A percentile compares a stretch with the other conserved stretches of the same genome.
phyloP scores from a whole-genome alignment of 2,888 invertebrate genomes.

The Dioctria linearis region DNA sequence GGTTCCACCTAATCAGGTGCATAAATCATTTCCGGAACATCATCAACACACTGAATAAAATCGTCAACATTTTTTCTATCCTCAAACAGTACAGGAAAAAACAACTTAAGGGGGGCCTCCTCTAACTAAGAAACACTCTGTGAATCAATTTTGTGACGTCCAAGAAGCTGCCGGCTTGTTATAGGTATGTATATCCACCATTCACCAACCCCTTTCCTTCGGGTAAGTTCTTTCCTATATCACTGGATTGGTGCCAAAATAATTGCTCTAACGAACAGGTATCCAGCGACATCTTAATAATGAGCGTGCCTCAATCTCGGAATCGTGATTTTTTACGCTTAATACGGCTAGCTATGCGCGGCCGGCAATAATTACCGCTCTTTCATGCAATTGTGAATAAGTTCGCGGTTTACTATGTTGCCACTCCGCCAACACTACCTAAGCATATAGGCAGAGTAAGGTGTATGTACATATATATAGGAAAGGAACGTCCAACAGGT shows the following conservation, averaged over 20 bases:
- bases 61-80: background rate
- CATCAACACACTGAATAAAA: background rate
- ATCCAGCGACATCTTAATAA: constrained; percentile 42
- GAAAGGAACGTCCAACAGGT: constrained; percentile 25
- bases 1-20: constrained; percentile 20
- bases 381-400: constrained; percentile 19
- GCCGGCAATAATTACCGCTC: constrained; percentile 32
- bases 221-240: background rate
- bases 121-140: background rate
- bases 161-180: background rate
- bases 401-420: constrained; percentile 1
- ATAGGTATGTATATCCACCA: background rate
- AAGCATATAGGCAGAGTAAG: no score
- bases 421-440: no score
- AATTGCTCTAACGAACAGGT: constrained; percentile 23
- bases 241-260: constrained; percentile 31
- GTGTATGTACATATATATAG: no score
- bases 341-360: background rate
- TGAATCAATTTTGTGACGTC: constrained; percentile 18
- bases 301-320: background rate
- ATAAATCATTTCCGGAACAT: constrained; percentile 33
- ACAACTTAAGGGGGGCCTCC: background rate
- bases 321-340: constrained; percentile 21
- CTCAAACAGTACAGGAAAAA: background rate
- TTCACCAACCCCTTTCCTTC: background rate